These are phyloP conservation scores for Thumatha senex DNA, from an alignment of 2,888 invertebrate species.

Conservation along the genomic window DNA sequence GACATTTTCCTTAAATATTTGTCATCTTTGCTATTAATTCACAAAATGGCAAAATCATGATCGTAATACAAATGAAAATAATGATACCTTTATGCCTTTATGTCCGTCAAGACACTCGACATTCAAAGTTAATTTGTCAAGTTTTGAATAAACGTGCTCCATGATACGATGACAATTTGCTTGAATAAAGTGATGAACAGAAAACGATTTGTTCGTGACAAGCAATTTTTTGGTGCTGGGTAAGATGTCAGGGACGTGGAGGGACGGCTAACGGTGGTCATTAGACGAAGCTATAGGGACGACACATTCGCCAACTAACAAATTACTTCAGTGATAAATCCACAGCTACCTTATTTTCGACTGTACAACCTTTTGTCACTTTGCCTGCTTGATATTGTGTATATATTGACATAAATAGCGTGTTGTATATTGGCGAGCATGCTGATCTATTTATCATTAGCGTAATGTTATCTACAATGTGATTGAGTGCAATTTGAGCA, in stretches of 20 bases:
- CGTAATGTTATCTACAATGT: constrained; percentile 1
- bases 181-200: constrained; percentile 53
- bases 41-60: constrained; percentile 31
- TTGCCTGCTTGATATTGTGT: constrained; percentile 15
- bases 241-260: constrained; percentile 57
- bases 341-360: constrained; percentile 63
- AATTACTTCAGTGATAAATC: constrained; percentile 69
- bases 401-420: constrained; percentile 19
- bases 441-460: constrained; percentile 20
- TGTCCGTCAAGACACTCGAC: constrained; percentile 33
- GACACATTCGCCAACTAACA: constrained; percentile 79
- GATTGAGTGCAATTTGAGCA: background rate
- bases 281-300: constrained; percentile 76
- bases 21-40: constrained; percentile 19
- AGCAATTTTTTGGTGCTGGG: constrained; percentile 69
- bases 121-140: constrained; percentile 50
- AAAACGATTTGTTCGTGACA: constrained; percentile 71
- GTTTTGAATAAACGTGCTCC: constrained; percentile 48
- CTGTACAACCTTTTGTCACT: constrained; percentile 67
- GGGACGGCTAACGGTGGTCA: constrained; percentile 62
- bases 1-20: constrained; percentile 49
- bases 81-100: constrained; percentile 36
- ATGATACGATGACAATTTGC: constrained; percentile 53
- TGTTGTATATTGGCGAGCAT: constrained; percentile 24
- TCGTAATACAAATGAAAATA: constrained; percentile 30